These are phyloP conservation scores for Prionailurus bengalensis DNA, from an alignment of 2,113 vertebrate species.

Conservation along the genomic window DNA sequence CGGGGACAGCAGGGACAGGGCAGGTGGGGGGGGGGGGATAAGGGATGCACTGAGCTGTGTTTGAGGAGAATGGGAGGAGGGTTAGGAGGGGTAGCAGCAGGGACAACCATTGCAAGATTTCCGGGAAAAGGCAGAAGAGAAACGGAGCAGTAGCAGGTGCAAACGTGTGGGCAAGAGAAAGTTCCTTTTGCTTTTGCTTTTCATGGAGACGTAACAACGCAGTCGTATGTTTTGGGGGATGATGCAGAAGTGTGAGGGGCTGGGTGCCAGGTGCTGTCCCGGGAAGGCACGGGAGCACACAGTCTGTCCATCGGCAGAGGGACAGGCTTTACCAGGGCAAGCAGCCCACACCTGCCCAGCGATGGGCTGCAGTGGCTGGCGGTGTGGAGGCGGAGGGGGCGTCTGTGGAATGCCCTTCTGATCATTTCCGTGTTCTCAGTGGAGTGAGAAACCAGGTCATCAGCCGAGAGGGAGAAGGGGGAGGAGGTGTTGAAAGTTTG, in stretches of 20 bases:
- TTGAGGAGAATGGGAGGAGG: fast-evolving
- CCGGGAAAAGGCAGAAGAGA: background rate
- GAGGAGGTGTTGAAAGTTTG: conserved; percentile 75
- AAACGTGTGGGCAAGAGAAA: background rate
- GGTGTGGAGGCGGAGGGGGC: fast-evolving
- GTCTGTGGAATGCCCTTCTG: background rate
- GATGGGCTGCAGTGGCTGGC: fast-evolving
- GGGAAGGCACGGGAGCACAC: fast-evolving
- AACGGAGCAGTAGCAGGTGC: background rate
- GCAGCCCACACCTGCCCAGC: background rate
- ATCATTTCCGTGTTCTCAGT: background rate
- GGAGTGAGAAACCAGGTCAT: conserved; percentile 51
- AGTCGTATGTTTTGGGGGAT: background rate
- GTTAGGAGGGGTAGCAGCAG: fast-evolving
- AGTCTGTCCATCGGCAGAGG: background rate
- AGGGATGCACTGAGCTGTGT: fast-evolving
- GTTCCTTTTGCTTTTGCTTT: background rate
- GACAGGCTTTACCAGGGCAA: fast-evolving
- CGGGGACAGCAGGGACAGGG: background rate
- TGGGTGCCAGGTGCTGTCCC: fast-evolving
- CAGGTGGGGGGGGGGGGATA: fast-evolving
- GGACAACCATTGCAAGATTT: background rate
- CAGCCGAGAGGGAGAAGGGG: background rate
- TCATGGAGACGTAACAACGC: background rate
- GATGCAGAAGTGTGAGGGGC: background rate